A percentile compares a stretch with the other conserved stretches of the same genome.
phyloP scores from a whole-genome alignment of 1,140 invertebrate species.

The Vollenhovia emeryi region DNA sequence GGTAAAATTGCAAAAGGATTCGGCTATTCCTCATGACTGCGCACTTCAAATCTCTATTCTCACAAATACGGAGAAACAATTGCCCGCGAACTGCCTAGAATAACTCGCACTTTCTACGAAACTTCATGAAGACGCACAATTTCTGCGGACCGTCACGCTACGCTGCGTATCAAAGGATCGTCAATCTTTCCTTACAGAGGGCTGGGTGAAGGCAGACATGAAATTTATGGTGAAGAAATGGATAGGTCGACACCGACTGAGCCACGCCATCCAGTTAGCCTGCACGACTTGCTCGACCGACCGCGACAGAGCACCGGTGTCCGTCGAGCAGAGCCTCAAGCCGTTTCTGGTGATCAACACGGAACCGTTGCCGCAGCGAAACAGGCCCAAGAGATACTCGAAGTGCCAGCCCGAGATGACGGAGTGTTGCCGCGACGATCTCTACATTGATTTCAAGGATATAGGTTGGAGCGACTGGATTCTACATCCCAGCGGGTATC shows the following conservation, averaged over 20 bases:
- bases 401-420: slow-evolving; percentile 90
- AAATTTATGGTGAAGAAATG: slow-evolving; percentile 90
- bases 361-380: slow-evolving; percentile 83
- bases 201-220: slow-evolving; percentile 92
- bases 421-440: slow-evolving; percentile 93
- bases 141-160: neutral
- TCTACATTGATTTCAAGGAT: slow-evolving; percentile 93
- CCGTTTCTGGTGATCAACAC: slow-evolving; percentile 92
- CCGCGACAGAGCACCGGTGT: slow-evolving; percentile 87
- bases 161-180: neutral
- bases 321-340: slow-evolving; percentile 88
- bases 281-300: slow-evolving; percentile 91
- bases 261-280: slow-evolving; percentile 90
- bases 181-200: slow-evolving; percentile 86
- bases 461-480: slow-evolving; percentile 96
- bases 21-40: neutral
- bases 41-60: neutral
- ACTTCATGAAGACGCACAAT: neutral
- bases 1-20: neutral
- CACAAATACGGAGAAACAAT: neutral
- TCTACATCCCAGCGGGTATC: slow-evolving; percentile 91
- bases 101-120: neutral
- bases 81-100: neutral
- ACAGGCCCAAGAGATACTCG: slow-evolving; percentile 88
- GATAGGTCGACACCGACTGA: slow-evolving; percentile 88